Evolutionary conservation across 1,140 invertebrate genomes (phyloP), one percentile per base, ranked within the genome.

Genomic region (honey bee (Apis mellifera)): DNA sequence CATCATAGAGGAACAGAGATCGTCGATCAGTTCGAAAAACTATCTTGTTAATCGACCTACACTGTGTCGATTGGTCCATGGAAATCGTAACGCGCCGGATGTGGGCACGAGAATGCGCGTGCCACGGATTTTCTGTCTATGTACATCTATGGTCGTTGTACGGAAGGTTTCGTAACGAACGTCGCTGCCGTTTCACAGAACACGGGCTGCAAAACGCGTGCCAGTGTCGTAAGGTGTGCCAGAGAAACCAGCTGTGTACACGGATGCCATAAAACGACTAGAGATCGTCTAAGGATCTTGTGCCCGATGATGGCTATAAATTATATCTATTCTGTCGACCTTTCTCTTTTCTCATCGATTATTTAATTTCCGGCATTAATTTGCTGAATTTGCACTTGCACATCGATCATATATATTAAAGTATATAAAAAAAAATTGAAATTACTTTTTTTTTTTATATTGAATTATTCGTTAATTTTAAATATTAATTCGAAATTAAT

Each of bases 71-170:
- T 59, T 23, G 78, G 21, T 65, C 52, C 69, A 55, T 80, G 70
- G 78, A 81, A 81, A 81, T 75, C 62, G 78, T 75, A 81, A 68
- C 62, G 19, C 21, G 57, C 50, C 59, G 78, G 57, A 81, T 81
- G 78, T 74, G 78, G 78, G 78, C 78, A 81, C 78, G 52, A 15
- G 32, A 17, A 19, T 65, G 55, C 62, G 73, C 79, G 79, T 82
- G 79, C 79, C 72, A 68, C 23, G 66, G 80, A 78, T 70, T 70
- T 42, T 78, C 80, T 70, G 66, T 50, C 21, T 64, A 70, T 50
- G 74, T 59, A 82, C 74, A 78, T 82, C 65, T 70, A 78, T 62
- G 74, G 80, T 64, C 79, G 78, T 81, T 52, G 71, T 19, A 54
- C 73, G 74, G 2, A 48, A n/a, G 26, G 17, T 82, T 82, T 82